Evolutionary conservation across 2,113 vertebrate genomes (phyloP).

Genomic region (Capreolus pygargus): DNA sequence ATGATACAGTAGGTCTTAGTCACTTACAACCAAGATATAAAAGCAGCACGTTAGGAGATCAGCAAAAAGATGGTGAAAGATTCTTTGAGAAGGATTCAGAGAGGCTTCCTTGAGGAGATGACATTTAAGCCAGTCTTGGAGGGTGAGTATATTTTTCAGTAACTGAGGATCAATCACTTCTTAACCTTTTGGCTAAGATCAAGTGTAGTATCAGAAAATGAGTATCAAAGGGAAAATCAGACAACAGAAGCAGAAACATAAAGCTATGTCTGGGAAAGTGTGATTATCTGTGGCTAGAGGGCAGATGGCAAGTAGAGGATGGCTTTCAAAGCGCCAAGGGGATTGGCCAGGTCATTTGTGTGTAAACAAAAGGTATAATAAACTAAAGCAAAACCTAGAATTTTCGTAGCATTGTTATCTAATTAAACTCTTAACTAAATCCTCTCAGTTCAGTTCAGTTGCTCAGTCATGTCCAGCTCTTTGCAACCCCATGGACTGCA

Average conservation of each 20-base stretch:
- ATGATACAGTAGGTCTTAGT: background rate
- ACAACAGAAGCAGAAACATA: background rate
- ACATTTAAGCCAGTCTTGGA: conserved; percentile 22
- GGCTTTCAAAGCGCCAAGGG: background rate
- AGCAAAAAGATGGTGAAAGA: background rate
- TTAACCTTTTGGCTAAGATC: background rate
- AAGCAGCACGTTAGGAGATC: background rate
- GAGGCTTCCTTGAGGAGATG: background rate
- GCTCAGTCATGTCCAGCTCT: background rate
- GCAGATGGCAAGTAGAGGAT: background rate
- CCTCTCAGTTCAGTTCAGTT: background rate
- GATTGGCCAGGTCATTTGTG: background rate
- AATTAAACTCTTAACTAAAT: background rate
- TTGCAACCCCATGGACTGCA: background rate
- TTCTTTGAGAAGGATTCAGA: background rate
- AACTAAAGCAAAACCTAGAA: background rate
- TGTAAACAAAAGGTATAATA: background rate
- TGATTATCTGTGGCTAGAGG: background rate
- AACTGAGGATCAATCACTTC: background rate
- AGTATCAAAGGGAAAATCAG: background rate
- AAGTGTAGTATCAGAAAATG: background rate
- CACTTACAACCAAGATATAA: background rate
- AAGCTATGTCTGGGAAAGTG: background rate
- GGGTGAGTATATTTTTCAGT: conserved; percentile 33
- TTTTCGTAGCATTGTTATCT: background rate